phyloP scores from a whole-genome alignment of 64 coral and sea anemone genomes.

The Hydrozoanthus tunicans region DNA sequence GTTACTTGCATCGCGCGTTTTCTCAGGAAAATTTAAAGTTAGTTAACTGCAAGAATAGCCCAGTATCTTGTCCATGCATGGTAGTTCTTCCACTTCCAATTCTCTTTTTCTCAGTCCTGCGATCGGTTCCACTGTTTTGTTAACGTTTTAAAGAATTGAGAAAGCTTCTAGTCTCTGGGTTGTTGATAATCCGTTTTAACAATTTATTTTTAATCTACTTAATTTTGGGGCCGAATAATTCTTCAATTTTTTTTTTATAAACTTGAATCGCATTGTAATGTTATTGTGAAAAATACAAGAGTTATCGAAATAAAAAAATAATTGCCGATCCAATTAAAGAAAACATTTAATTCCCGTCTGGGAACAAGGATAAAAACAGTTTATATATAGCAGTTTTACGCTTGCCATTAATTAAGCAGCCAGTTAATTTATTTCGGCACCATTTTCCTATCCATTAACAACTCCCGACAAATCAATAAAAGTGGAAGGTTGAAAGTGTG shows the following conservation, averaged over 20 bases:
- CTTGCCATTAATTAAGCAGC: conserved; percentile 13
- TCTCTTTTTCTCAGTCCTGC: background rate
- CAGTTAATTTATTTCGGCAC: conserved; percentile 28
- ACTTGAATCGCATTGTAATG: too few species aligned
- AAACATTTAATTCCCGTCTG: background rate
- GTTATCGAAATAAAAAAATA: background rate
- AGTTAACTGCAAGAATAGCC: background rate
- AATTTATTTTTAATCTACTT: conserved; percentile 33
- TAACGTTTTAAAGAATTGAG: background rate
- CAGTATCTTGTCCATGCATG: background rate
- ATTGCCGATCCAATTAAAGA: background rate
- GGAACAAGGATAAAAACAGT: background rate
- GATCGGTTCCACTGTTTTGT: background rate
- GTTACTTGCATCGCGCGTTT: background rate
- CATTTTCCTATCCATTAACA: conserved; percentile 35
- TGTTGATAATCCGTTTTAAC: conserved; percentile 19
- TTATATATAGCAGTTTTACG: background rate
- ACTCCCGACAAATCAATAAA: conserved; percentile 38
- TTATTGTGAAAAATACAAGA: background rate
- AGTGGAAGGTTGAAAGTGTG: conserved; percentile 16
- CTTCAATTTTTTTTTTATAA: conserved; percentile 6
- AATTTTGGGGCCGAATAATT: background rate
- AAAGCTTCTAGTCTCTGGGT: background rate
- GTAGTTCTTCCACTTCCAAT: background rate
- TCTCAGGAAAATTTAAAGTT: background rate